These are phyloP conservation scores for Hippocampus guttulatus DNA, from an alignment of 2,113 vertebrate species.

Conservation along the genomic window DNA sequence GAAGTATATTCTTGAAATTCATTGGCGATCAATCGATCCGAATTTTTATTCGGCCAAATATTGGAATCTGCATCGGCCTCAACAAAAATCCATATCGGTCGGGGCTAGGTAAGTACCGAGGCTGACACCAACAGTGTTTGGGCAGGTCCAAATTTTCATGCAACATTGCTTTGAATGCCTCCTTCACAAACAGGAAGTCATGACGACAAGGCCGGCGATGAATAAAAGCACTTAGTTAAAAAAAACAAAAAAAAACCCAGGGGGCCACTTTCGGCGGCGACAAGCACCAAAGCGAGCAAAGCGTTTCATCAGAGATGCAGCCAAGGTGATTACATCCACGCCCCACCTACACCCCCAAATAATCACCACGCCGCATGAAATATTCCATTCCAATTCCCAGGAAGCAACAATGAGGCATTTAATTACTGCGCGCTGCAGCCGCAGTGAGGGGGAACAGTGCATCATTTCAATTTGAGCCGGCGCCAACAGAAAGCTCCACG, in stretches of 20 bases:
- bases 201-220: constrained; percentile 1
- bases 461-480: constrained; percentile 72
- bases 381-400: constrained; percentile 74
- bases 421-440: constrained; percentile 69
- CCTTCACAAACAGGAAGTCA: background rate
- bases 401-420: constrained; percentile 76
- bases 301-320: constrained; percentile 65
- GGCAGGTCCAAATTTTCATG: background rate
- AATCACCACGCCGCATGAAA: constrained; percentile 71
- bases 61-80: too few species aligned
- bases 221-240: constrained; percentile 21
- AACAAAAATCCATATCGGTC: too few species aligned
- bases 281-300: constrained; percentile 47
- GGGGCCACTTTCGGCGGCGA: constrained; percentile 37
- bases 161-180: background rate
- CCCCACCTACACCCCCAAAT: constrained; percentile 73
- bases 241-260: constrained; percentile 29
- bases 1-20: too few species aligned
- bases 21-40: too few species aligned
- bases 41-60: too few species aligned
- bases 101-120: background rate
- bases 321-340: constrained; percentile 70
- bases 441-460: constrained; percentile 70
- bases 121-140: background rate
- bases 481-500: constrained; percentile 59